Evolutionary conservation across 2,113 vertebrate species (phyloP).

Genomic region (Hemiprocne comata): DNA sequence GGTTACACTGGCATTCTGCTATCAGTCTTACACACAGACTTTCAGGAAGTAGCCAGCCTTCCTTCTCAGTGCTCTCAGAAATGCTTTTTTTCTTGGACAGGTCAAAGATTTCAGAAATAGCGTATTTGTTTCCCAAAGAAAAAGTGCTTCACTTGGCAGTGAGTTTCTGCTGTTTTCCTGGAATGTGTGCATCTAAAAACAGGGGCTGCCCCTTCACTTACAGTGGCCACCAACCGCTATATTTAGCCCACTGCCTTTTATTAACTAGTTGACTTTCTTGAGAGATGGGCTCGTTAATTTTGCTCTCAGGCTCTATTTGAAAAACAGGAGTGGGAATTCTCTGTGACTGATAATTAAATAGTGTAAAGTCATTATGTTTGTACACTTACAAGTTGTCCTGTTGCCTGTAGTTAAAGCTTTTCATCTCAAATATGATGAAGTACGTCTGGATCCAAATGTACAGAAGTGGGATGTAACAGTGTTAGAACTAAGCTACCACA

Average conservation of each 20-base stretch:
- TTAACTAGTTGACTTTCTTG: background rate
- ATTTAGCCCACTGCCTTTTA: background rate
- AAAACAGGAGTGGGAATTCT: background rate
- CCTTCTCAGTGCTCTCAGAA: background rate
- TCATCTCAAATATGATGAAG: conserved; percentile 97
- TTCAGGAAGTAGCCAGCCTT: background rate
- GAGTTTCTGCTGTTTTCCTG: background rate
- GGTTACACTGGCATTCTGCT: background rate
- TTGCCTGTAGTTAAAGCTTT: conserved; percentile 91
- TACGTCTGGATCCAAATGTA: conserved; percentile 93
- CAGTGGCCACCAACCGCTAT: background rate
- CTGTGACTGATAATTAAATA: background rate
- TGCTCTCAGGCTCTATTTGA: background rate
- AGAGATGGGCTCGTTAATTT: background rate
- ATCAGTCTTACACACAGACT: background rate
- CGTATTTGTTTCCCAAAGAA: background rate
- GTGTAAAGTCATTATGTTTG: background rate
- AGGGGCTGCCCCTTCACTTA: background rate
- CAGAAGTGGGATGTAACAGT: conserved; percentile 98
- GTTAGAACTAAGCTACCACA: conserved; percentile 96
- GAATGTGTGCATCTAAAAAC: background rate
- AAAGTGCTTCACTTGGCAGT: background rate
- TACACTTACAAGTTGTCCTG: background rate
- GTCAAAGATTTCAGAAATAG: background rate
- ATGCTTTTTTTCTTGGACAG: background rate